phyloP scores from a whole-genome alignment of 2,113 vertebrate species.

The Sorex fumeus region DNA sequence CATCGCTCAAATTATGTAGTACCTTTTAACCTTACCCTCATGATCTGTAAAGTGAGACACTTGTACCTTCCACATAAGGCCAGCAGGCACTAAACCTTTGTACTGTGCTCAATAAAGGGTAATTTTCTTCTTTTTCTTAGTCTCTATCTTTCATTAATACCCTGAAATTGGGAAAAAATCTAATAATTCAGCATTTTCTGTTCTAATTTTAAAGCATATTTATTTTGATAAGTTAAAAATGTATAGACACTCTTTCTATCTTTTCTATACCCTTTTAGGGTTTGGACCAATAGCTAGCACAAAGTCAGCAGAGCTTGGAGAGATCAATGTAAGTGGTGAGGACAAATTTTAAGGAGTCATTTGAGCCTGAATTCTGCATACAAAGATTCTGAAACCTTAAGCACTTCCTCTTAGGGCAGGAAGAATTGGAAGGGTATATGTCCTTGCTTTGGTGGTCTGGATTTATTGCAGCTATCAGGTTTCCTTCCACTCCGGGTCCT shows the following conservation, averaged over 20 bases:
- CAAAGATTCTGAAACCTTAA: neutral
- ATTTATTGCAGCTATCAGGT: neutral
- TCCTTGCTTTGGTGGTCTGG: neutral
- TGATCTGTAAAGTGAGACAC: neutral
- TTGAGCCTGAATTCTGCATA: neutral
- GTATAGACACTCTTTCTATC: neutral
- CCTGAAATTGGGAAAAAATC: neutral
- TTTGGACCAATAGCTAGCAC: neutral
- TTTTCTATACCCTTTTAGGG: slow-evolving; percentile 3
- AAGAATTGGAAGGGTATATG: neutral
- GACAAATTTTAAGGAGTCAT: slow-evolving; percentile 6
- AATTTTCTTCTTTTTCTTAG: slow-evolving; percentile 11
- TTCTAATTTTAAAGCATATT: slow-evolving; percentile 60
- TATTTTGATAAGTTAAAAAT: slow-evolving; percentile 53
- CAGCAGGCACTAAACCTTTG: neutral
- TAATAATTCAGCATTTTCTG: neutral
- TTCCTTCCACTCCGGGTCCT: neutral
- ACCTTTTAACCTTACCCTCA: neutral
- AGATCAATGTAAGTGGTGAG: slow-evolving; percentile 17
- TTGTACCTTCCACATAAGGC: neutral
- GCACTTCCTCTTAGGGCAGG: neutral
- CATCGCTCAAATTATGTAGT: neutral
- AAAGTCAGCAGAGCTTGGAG: neutral
- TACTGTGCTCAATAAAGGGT: neutral
- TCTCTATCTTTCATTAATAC: neutral